These are phyloP conservation scores for Cartodere bifasciata DNA, from an alignment of 2,888 invertebrate genomes.

Conservation along the genomic window DNA sequence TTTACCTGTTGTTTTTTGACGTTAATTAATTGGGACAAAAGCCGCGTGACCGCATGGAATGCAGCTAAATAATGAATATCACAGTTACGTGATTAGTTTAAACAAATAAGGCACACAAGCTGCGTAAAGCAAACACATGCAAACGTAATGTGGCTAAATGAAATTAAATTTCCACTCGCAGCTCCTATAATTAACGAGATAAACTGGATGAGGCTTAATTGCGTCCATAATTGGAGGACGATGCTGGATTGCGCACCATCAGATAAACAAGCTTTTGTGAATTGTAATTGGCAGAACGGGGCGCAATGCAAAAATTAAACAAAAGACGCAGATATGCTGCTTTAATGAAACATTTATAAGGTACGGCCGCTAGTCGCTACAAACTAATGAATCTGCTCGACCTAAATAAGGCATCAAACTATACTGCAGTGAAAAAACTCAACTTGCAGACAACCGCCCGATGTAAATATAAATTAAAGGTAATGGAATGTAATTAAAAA, in stretches of 20 bases:
- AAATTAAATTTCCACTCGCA: slow-evolving; percentile 23
- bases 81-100: slow-evolving; percentile 2
- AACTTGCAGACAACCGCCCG: too few relatives aligned
- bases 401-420: slow-evolving; percentile 14
- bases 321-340: slow-evolving; percentile 15
- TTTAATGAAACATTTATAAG: slow-evolving; percentile 19
- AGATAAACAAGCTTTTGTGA: slow-evolving; percentile 9
- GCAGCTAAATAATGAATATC: too few relatives aligned
- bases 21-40: too few relatives aligned
- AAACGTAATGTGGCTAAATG: slow-evolving; percentile 12
- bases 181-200: slow-evolving; percentile 23
- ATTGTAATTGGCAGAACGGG: slow-evolving; percentile 9
- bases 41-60: too few relatives aligned
- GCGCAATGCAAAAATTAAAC: slow-evolving; percentile 17
- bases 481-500: slow-evolving; percentile 26
- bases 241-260: slow-evolving; percentile 3
- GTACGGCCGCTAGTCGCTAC: slow-evolving; percentile 13
- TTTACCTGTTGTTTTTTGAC: too few relatives aligned
- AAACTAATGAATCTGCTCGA: slow-evolving; percentile 16
- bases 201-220: slow-evolving; percentile 22
- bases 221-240: slow-evolving; percentile 21
- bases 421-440: too few relatives aligned
- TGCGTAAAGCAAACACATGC: background rate
- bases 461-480: slow-evolving; percentile 23
- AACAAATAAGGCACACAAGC: slow-evolving; percentile 1